These are phyloP conservation scores for Rhinolophus sinicus DNA, from an alignment of 2,113 vertebrate genomes.

Conservation along the genomic window DNA sequence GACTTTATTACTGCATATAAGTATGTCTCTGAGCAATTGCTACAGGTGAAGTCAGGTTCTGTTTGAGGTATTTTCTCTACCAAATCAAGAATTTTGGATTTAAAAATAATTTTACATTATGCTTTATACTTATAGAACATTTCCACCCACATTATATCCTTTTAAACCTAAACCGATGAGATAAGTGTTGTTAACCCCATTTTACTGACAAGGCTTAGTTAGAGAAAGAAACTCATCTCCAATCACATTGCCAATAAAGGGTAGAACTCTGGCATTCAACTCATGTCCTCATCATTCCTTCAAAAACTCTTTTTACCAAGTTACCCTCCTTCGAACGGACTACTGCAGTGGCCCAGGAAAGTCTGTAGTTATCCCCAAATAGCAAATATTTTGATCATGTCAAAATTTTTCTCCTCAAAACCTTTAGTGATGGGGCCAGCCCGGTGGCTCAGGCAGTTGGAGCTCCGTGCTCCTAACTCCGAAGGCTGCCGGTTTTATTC, in stretches of 20 bases:
- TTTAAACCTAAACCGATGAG: slow-evolving; percentile 7
- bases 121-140: not conserved
- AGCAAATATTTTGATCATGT: not conserved
- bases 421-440: not conserved
- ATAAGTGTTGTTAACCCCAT: not conserved
- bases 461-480: too few species aligned
- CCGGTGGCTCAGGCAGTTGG: too few species aligned
- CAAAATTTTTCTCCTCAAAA: slow-evolving; percentile 11
- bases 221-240: not conserved
- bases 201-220: not conserved
- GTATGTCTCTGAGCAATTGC: not conserved
- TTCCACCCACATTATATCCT: not conserved
- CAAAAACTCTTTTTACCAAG: not conserved
- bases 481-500: too few species aligned
- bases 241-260: not conserved
- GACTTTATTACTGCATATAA: too few species aligned
- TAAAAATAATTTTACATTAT: not conserved
- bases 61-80: not conserved
- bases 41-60: not conserved
- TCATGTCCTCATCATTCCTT: not conserved
- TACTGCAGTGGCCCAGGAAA: not conserved
- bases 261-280: not conserved
- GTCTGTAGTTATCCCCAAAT: not conserved
- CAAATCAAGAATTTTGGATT: not conserved
- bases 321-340: not conserved